Evolutionary conservation across 2,888 invertebrate genomes (phyloP).

Genomic region (Boloria selene): DNA sequence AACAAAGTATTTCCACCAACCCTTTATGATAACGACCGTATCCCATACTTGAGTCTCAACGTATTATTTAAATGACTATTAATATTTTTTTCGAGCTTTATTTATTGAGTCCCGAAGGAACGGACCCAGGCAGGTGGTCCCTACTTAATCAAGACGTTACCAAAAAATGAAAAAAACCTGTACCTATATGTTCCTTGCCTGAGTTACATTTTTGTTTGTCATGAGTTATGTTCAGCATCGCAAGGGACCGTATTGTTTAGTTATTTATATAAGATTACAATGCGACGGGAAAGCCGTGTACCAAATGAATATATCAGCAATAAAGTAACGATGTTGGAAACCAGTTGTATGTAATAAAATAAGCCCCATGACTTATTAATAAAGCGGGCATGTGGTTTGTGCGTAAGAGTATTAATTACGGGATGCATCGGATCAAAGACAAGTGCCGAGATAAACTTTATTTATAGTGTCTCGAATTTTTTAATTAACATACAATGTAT

Average conservation of each 20-base stretch:
- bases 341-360: constrained; percentile 68
- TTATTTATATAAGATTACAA: constrained; percentile 76
- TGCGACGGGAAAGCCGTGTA: constrained; percentile 75
- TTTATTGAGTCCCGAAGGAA: constrained; percentile 70
- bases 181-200: constrained; percentile 72
- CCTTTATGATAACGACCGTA: constrained; percentile 61
- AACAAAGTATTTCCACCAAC: constrained; percentile 56
- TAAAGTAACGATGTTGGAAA: constrained; percentile 60
- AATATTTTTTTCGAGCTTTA: constrained; percentile 70
- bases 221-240: constrained; percentile 65
- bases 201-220: constrained; percentile 71
- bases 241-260: constrained; percentile 64
- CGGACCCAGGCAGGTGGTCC: constrained; percentile 77
- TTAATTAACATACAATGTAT: too few species aligned
- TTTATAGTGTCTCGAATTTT: too few species aligned
- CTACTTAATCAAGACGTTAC: constrained; percentile 82
- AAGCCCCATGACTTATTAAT: constrained; percentile 67
- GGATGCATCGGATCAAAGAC: constrained; percentile 14
- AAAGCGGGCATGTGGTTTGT: constrained; percentile 48
- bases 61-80: constrained; percentile 74
- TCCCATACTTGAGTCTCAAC: constrained; percentile 68
- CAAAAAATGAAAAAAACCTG: constrained; percentile 68
- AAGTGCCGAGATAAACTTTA: constrained; percentile 5
- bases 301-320: constrained; percentile 79
- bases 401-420: constrained; percentile 19